These are phyloP conservation scores for Drosophila borealis DNA, from an alignment of 2,888 invertebrate genomes.

Conservation along the genomic window DNA sequence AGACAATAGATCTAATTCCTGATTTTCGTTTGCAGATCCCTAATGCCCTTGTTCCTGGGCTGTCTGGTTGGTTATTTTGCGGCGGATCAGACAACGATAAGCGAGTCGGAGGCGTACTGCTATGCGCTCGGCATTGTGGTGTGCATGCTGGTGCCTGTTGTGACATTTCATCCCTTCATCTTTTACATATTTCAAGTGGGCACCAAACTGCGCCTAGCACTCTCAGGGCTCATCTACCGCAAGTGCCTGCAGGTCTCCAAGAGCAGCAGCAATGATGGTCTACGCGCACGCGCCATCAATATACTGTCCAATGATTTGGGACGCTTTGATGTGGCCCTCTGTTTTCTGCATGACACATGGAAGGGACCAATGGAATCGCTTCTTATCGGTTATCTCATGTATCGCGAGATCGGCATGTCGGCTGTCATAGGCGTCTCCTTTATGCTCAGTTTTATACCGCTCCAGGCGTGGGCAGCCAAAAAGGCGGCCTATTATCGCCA, in stretches of 20 bases:
- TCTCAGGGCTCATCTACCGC: conserved; percentile 90
- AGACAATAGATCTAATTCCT: conserved; percentile 4
- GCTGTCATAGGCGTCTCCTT: conserved; percentile 90
- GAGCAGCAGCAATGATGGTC: conserved; percentile 93
- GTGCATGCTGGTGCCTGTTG: conserved; percentile 86
- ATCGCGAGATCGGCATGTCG: conserved; percentile 87
- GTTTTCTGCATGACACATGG: conserved; percentile 96
- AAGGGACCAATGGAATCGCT: conserved; percentile 90
- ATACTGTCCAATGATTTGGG: conserved; percentile 98
- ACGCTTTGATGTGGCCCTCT: conserved; percentile 94
- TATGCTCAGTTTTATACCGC: conserved; percentile 90
- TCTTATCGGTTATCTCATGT: conserved; percentile 86
- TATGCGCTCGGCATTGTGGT: conserved; percentile 89
- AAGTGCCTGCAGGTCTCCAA: conserved; percentile 90
- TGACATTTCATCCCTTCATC: conserved; percentile 91
- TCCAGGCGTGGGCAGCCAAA: conserved; percentile 91
- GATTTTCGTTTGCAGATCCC: conserved; percentile 85
- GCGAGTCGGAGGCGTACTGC: conserved; percentile 87
- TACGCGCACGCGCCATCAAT: conserved; percentile 92
- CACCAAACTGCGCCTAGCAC: conserved; percentile 89
- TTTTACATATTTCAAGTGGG: conserved; percentile 89
- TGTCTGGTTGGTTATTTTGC: conserved; percentile 89
- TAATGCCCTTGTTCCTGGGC: conserved; percentile 88
- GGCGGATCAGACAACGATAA: conserved; percentile 85
- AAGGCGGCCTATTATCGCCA: conserved; percentile 88